Evolutionary conservation across 2,888 invertebrate species (phyloP).

Genomic region (Plebejus anna): DNA sequence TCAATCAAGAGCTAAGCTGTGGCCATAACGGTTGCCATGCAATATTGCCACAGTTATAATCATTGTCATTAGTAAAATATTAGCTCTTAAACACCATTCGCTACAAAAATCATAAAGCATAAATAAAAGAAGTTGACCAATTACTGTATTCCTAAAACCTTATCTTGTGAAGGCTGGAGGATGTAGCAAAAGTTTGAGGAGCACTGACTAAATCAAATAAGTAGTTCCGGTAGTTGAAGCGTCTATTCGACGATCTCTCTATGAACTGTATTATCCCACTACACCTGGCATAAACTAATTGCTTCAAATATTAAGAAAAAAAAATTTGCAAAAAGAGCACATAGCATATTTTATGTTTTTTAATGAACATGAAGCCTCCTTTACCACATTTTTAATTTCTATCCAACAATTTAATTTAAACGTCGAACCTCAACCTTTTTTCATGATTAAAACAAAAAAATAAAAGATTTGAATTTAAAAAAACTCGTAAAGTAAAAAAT

Average conservation of each 20-base stretch:
- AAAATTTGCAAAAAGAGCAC: neutral
- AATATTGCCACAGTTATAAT: too few relatives aligned
- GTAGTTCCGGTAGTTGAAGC: constrained; percentile 37
- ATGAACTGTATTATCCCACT: neutral
- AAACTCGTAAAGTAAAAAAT: neutral
- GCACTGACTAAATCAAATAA: constrained; percentile 46
- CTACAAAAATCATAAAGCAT: too few relatives aligned
- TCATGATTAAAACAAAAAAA: neutral
- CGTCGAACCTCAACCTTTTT: neutral
- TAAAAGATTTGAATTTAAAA: neutral
- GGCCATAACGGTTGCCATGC: too few relatives aligned
- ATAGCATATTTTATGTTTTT: neutral
- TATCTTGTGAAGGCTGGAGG: neutral
- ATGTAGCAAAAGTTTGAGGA: constrained; percentile 48
- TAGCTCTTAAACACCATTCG: too few relatives aligned
- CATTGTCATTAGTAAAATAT: too few relatives aligned
- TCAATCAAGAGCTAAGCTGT: too few relatives aligned
- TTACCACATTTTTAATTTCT: too few relatives aligned
- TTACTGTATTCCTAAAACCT: too few relatives aligned
- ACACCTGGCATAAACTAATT: constrained; percentile 25
- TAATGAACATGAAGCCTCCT: neutral
- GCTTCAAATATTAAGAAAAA: constrained; percentile 8
- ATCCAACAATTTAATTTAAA: too few relatives aligned
- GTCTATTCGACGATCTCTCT: constrained; percentile 6
- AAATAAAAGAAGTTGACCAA: too few relatives aligned